Evolutionary conservation across 2,888 invertebrate genomes (phyloP).

Genomic region (Azorinus chamasolen): DNA sequence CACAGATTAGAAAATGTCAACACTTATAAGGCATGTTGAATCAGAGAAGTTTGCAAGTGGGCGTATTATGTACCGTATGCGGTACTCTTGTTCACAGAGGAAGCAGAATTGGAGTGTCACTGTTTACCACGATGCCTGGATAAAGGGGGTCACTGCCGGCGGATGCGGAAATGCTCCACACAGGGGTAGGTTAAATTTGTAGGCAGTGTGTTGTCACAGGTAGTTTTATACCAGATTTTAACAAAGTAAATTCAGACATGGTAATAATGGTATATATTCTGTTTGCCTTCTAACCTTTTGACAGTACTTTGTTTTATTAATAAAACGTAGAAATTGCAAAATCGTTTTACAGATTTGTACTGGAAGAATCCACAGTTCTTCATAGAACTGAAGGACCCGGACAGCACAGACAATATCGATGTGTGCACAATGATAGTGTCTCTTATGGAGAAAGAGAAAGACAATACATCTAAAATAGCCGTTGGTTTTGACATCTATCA

Average conservation of each 20-base stretch:
- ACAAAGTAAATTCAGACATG: no score
- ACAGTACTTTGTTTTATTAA: slow-evolving; percentile 1
- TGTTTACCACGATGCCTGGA: slow-evolving; percentile 97
- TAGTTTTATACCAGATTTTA: no score
- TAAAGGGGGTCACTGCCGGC: slow-evolving; percentile 95
- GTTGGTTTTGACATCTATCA: slow-evolving; percentile 98
- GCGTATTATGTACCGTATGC: no score
- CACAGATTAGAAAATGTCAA: no score
- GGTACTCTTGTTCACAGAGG: slow-evolving; percentile 69
- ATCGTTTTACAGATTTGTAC: slow-evolving; percentile 85
- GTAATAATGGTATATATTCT: no score
- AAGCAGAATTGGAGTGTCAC: slow-evolving; percentile 93
- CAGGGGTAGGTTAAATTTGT: slow-evolving; percentile 65
- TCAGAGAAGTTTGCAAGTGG: no score
- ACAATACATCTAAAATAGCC: slow-evolving; percentile 91
- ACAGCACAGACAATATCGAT: slow-evolving; percentile 89
- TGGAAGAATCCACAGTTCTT: slow-evolving; percentile 85
- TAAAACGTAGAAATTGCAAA: no score
- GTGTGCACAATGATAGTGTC: slow-evolving; percentile 98
- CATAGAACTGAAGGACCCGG: slow-evolving; percentile 80
- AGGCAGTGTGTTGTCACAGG: no score
- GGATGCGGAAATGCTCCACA: slow-evolving; percentile 93
- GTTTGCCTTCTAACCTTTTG: no score
- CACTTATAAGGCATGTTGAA: no score
- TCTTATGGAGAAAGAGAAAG: slow-evolving; percentile 95